These are phyloP conservation scores for Scaptomyza polygonia DNA, from an alignment of 2,888 invertebrate genomes.

Conservation along the genomic window DNA sequence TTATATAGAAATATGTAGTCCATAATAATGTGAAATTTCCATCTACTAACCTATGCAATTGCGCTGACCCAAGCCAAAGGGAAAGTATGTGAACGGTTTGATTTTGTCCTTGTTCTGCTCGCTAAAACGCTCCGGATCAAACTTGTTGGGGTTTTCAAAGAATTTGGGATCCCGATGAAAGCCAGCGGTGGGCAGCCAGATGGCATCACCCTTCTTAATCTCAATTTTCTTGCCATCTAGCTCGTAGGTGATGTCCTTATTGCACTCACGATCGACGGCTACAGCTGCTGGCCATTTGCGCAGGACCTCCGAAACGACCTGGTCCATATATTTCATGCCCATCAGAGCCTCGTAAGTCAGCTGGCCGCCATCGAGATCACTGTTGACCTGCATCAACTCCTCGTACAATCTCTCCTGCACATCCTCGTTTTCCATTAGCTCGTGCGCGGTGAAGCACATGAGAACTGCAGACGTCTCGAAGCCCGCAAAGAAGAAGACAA, in stretches of 20 bases:
- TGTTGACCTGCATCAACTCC: constrained; percentile 86
- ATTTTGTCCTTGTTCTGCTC: constrained; percentile 86
- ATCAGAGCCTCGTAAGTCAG: constrained; percentile 86
- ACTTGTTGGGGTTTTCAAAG: constrained; percentile 86
- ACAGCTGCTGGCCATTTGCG: constrained; percentile 85
- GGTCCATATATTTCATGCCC: constrained; percentile 87
- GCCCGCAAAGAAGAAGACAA: constrained; percentile 86
- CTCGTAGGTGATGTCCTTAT: constrained; percentile 85
- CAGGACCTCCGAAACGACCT: constrained; percentile 85
- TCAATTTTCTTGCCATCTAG: constrained; percentile 71
- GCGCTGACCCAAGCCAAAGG: constrained; percentile 87
- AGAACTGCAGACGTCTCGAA: constrained; percentile 85
- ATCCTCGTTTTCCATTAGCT: constrained; percentile 86
- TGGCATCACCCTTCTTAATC: constrained; percentile 71
- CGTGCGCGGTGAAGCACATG: constrained; percentile 86
- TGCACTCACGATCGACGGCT: constrained; percentile 85
- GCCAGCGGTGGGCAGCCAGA: constrained; percentile 84
- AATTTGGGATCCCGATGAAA: constrained; percentile 86
- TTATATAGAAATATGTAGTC: not conserved
- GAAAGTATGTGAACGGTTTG: constrained; percentile 85
- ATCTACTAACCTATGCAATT: constrained; percentile 86
- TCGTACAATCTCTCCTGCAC: constrained; percentile 85
- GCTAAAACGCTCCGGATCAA: constrained; percentile 87
- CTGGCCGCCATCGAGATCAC: constrained; percentile 84
- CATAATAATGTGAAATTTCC: no score